phyloP scores from a whole-genome alignment of 2,888 invertebrate species.

The Notocelia uddmanniana region DNA sequence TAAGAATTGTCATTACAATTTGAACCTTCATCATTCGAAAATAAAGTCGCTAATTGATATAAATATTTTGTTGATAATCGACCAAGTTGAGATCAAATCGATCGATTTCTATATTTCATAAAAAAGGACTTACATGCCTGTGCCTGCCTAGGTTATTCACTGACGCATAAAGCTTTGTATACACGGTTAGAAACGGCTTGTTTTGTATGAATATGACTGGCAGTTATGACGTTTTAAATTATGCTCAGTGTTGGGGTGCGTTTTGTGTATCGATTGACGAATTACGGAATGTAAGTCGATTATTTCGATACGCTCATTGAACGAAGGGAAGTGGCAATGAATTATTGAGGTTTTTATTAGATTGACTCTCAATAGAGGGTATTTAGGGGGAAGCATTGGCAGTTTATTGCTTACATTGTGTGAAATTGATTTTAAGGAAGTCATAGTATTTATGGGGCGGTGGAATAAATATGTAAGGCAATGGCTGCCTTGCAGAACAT shows the following conservation, averaged over 20 bases:
- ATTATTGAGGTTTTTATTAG: conserved; percentile 29
- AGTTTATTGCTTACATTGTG: conserved; percentile 5
- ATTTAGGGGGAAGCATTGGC: background rate
- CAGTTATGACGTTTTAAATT: background rate
- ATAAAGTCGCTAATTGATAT: background rate
- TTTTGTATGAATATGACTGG: background rate
- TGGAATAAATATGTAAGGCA: background rate
- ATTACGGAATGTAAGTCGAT: conserved; percentile 39
- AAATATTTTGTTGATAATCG: background rate
- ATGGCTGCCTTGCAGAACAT: background rate
- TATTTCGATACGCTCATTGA: conserved; percentile 33
- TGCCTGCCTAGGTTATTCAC: too few species aligned
- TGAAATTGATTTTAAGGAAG: background rate
- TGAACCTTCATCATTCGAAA: background rate
- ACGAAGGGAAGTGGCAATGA: conserved; percentile 27
- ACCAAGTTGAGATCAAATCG: conserved; percentile 6
- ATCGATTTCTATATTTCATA: conserved; percentile 27
- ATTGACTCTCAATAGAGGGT: background rate
- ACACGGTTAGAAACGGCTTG: background rate
- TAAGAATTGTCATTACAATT: background rate
- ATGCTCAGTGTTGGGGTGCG: conserved; percentile 16
- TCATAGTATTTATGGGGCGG: background rate
- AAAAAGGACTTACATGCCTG: background rate
- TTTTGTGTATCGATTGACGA: conserved; percentile 35
- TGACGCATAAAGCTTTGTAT: background rate